Evolutionary conservation across 2,113 vertebrate genomes (phyloP), one percentile per base, ranked within the genome.

Genomic region (Microtus montanus): DNA sequence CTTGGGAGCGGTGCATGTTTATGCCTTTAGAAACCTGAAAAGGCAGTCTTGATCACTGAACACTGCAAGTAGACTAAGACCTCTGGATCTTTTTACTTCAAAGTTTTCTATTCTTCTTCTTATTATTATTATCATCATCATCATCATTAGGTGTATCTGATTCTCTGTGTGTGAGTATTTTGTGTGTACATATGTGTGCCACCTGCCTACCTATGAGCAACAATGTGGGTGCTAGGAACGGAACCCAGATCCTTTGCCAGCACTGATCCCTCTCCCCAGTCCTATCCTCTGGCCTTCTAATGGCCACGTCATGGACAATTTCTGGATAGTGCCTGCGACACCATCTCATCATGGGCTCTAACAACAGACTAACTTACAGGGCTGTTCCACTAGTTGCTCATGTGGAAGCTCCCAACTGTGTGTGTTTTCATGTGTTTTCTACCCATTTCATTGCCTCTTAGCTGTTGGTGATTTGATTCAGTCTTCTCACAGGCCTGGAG

Each of bases 381-480:
- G 33, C 1, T 52, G 64, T 0, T 0, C 0, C 47, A 66, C 9
- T 66, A 19, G 4, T 35, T 30, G 6, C 17, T 24, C 0, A 1
- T 52, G 70, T 17, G 80, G n/a, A 17, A 41, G 54, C 9, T 66
- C 33, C 66, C 0, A 1, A 1, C 7, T 47, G 38, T 38, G 30
- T 79, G 24, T 33, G 11, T 49, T 87, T 58, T 66, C 8, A 5
- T 20, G 78, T 70, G 35, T 17, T 70, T 70, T 70, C 20, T 15
- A 35, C 2, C 58, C 28, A 26, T 38, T 84, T 26, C 28, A 78
- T 92, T 66, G 58, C 24, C 22, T 63, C 15, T 8, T 70, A 20
- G 11, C 54, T 33, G n/a, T 95, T 84, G 49, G 7, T 87, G 30
- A 24, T 90, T 90, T 84, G 75, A 24, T 35, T 71, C 7, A 68